Percentiles rank a stretch among this genome's conserved stretches.
Conservation (phyloP, 2,113 vertebrate species). For the Columba janthina region DNA sequence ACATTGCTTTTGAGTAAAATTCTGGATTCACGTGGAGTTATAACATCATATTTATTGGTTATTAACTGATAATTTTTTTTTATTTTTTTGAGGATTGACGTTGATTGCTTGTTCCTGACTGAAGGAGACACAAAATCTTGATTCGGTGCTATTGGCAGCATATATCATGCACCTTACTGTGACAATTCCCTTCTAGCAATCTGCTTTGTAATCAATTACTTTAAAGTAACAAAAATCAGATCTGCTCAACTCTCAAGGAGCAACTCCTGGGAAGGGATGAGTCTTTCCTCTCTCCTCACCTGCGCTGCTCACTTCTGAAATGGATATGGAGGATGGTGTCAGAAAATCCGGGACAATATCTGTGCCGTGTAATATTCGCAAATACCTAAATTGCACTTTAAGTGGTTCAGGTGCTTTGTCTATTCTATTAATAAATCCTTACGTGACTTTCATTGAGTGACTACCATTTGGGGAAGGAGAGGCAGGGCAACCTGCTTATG, state of each 20-base stretch:
- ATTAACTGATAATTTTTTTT: background rate
- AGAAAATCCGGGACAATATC: background rate
- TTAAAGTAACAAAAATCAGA: background rate
- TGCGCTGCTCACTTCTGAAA: background rate
- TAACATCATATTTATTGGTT: background rate
- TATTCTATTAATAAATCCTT: background rate
- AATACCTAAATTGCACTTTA: background rate
- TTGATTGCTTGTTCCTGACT: background rate
- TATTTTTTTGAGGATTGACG: background rate
- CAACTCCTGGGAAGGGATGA: background rate
- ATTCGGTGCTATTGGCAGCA: background rate
- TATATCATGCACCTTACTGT: background rate
- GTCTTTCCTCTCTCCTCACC: background rate
- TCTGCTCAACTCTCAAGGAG: background rate
- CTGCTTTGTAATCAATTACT: background rate
- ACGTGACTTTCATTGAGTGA: background rate
- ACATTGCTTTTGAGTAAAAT: conserved; percentile 2
- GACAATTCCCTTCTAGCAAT: background rate
- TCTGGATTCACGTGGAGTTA: background rate
- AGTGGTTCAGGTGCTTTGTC: background rate
- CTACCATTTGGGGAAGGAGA: background rate
- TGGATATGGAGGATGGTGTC: background rate
- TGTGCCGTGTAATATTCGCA: background rate
- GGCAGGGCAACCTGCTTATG: background rate
- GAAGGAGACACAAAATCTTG: background rate